phyloP scores from a whole-genome alignment of 2,888 invertebrate species.

The Brassicogethes aeneus region DNA sequence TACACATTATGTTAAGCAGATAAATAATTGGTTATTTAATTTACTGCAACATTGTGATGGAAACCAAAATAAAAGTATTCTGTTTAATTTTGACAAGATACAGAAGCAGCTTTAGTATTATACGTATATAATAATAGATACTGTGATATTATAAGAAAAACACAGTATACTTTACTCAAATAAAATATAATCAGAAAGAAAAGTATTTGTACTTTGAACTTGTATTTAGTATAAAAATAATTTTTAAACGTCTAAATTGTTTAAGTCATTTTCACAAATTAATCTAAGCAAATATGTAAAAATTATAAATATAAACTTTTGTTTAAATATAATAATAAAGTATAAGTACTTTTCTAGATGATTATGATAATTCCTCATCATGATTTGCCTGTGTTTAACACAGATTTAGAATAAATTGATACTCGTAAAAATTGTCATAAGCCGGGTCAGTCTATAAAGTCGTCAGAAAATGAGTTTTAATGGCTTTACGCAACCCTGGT shows the following conservation, averaged over 20 bases:
- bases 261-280: no score
- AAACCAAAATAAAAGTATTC: not conserved
- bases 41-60: constrained; percentile 1
- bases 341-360: not conserved
- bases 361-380: not conserved
- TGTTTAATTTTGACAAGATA: not conserved
- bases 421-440: constrained; percentile 30
- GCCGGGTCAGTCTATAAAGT: constrained; percentile 39
- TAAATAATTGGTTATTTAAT: no score
- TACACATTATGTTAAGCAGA: not conserved
- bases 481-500: constrained; percentile 14
- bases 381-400: not conserved
- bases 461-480: constrained; percentile 26
- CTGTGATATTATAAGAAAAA: not conserved
- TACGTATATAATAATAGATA: not conserved
- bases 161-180: not conserved
- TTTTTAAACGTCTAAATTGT: no score
- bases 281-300: no score
- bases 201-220: not conserved
- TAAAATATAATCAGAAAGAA: not conserved
- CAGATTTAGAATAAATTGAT: not conserved
- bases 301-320: no score
- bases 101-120: not conserved
- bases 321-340: no score
- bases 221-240: not conserved